A percentile compares a stretch with the other conserved stretches of the same genome.
Evolutionary conservation across 2,888 invertebrate genomes (phyloP).

Genomic region (Nephrotoma flavescens): DNA sequence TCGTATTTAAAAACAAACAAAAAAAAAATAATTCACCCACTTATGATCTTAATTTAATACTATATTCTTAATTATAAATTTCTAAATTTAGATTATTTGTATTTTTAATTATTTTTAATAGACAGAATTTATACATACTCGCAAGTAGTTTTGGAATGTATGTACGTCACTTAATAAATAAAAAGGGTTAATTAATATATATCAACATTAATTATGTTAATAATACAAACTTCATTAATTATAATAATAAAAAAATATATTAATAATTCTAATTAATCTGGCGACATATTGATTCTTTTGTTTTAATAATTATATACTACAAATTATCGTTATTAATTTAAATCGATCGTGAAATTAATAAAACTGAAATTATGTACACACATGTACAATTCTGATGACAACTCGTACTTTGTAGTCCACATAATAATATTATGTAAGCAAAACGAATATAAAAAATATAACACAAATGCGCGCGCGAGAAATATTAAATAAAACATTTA

Average conservation of each 20-base stretch:
- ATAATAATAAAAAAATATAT: background rate
- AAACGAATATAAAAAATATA: background rate
- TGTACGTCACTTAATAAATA: background rate
- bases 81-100: background rate
- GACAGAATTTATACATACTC: background rate
- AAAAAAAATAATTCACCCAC: background rate
- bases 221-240: background rate
- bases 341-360: background rate
- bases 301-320: background rate
- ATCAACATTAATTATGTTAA: background rate
- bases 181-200: background rate
- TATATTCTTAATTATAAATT: background rate
- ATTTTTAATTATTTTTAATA: background rate
- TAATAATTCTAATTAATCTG: background rate
- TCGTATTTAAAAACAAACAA: background rate
- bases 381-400: background rate
- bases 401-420: background rate
- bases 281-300: background rate
- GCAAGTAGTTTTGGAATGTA: background rate
- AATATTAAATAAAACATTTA: background rate
- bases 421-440: background rate
- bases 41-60: background rate
- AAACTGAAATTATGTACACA: background rate
- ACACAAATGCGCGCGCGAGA: background rate
- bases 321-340: background rate